Base-by-base conservation (phyloP, 2,113 vertebrate species). In the Emberiza fucata region DNA sequence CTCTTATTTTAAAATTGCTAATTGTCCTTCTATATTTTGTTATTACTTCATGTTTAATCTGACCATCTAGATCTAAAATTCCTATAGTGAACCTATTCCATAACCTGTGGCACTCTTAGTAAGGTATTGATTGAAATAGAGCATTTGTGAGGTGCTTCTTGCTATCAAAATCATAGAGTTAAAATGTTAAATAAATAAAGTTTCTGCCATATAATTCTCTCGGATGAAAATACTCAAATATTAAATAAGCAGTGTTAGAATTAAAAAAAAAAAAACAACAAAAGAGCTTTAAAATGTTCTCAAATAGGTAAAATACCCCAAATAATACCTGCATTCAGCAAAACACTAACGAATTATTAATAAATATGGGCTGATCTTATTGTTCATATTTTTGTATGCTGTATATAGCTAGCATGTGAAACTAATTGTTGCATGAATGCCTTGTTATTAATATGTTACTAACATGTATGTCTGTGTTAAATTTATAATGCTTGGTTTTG, bases 371-470 rank as follows among this genome's bases (percentile, higher is more conserved):
- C 76, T 81, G 42, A 65, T 92, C 37, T 64, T 72, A 27, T 0
- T 77, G 39, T 76, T 92, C 15, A 1, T 44, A 15, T 68, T 86
- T 91, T 94, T 92, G 76, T 88, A 75, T 71, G 86, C 72, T 92
- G 0, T 90, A 12, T 93, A 92, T 91, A 94, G 72, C 90, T 64
- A 42, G 93, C 92, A 73, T 65, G 89, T 95, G 81, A 93, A 96
- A 95, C 88, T 95, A 91, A 86, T 86, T 94, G 45, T 84, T 96
- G 95, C 95, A 68, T 95, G 94, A 97, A 88, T 85, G 93, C 94
- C 96, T 97, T 90, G 84, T 95, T 95, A 95, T 94, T 98, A 95
- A 93, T 86, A 70, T 7, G 56, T 72, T 60, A 47, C 59, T 92
- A 91, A 88, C 17, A 3, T 31, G 2, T 71, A 53, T 82, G 75